Conservation (phyloP, 2,888 invertebrate genomes). For the Labia minor region DNA sequence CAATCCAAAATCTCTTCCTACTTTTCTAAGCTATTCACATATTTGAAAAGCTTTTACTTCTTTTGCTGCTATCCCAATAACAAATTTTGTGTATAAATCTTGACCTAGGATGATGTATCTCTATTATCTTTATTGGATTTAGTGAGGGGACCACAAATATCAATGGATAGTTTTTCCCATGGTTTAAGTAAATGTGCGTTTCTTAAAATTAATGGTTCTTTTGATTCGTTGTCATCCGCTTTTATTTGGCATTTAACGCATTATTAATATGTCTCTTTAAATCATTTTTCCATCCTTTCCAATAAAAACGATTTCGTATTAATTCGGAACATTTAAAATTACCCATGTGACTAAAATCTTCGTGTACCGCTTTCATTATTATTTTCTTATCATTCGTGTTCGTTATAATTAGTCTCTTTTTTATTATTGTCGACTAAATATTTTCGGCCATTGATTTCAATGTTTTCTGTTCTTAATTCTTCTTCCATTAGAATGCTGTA, state of each 20-base stretch:
- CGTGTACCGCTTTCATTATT: background rate
- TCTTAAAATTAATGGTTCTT: background rate
- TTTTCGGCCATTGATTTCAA: background rate
- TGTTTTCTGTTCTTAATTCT: background rate
- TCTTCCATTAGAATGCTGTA: background rate
- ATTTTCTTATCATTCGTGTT: background rate
- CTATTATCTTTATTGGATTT: background rate
- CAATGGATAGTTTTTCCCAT: background rate
- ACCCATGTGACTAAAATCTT: no score
- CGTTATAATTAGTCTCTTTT: background rate
- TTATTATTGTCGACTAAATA: background rate
- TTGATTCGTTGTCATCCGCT: no score
- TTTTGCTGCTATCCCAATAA: background rate
- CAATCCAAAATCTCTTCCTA: background rate
- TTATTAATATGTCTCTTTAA: background rate
- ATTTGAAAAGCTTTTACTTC: background rate
- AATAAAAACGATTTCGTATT: no score
- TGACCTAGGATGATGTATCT: background rate
- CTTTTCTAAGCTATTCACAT: background rate
- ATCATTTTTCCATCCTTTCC: background rate
- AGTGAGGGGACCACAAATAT: background rate
- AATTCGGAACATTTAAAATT: no score
- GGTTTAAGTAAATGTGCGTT: background rate
- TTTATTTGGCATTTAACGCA: background rate
- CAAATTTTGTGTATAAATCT: background rate